These are phyloP conservation scores for Ophion ellenae DNA, from an alignment of 2,888 invertebrate genomes.

Conservation along the genomic window DNA sequence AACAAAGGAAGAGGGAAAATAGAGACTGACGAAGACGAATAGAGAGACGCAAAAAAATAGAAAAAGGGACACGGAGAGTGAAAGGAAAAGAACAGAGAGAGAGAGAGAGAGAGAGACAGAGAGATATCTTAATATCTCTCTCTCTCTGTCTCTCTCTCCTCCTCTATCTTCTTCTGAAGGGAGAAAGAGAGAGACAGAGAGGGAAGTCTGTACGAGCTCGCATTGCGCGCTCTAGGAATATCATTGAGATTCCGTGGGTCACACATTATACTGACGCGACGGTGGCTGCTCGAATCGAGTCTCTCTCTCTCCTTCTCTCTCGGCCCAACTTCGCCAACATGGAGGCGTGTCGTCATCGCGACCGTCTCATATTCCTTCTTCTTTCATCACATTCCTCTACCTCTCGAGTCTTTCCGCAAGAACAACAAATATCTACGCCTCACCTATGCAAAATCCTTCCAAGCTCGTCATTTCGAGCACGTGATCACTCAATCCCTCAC, in stretches of 20 bases:
- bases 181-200: slow-evolving; percentile 22
- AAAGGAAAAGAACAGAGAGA: slow-evolving; percentile 24
- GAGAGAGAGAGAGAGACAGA: slow-evolving; percentile 14
- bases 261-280: slow-evolving; percentile 40
- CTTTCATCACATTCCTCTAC: slow-evolving; percentile 55
- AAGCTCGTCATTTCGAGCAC: no score
- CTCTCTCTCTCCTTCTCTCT: neutral
- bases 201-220: slow-evolving; percentile 44
- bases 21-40: neutral
- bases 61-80: slow-evolving; percentile 12
- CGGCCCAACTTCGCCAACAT: slow-evolving; percentile 15
- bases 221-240: slow-evolving; percentile 62
- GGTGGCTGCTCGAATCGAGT: slow-evolving; percentile 36
- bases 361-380: slow-evolving; percentile 60
- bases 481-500: no score
- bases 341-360: slow-evolving; percentile 54
- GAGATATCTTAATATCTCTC: no score
- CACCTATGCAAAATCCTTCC: slow-evolving; percentile 49
- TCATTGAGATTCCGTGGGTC: slow-evolving; percentile 57
- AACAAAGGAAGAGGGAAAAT: no score
- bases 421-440: slow-evolving; percentile 62
- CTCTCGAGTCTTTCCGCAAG: slow-evolving; percentile 17
- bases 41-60: slow-evolving; percentile 1
- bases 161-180: neutral
- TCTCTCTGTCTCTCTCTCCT: no score